Evolutionary conservation across 2,888 invertebrate species (phyloP).

Genomic region (Colostygia pectinataria): DNA sequence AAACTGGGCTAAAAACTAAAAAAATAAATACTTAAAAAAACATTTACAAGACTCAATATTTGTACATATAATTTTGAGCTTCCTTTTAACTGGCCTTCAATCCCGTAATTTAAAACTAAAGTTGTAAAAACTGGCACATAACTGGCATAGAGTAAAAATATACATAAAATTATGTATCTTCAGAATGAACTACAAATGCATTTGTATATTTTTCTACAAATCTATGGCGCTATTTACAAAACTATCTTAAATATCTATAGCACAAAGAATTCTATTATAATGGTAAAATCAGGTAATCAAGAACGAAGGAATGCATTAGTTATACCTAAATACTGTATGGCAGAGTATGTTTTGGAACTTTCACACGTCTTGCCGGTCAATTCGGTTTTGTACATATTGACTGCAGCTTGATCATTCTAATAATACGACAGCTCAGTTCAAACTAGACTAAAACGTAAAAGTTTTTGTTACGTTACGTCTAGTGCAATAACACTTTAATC

Average conservation of each 20-base stretch:
- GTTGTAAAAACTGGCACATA: slow-evolving; percentile 59
- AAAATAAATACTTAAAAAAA: slow-evolving; percentile 73
- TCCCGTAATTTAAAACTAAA: slow-evolving; percentile 58
- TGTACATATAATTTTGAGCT: slow-evolving; percentile 80
- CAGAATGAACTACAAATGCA: slow-evolving; percentile 18
- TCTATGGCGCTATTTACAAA: slow-evolving; percentile 26
- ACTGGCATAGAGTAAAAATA: slow-evolving; percentile 48
- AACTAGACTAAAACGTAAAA: no score
- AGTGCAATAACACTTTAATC: no score
- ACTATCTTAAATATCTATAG: slow-evolving; percentile 25
- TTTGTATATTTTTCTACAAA: slow-evolving; percentile 23
- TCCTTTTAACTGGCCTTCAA: slow-evolving; percentile 73
- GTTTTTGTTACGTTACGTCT: no score
- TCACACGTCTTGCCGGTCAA: not conserved
- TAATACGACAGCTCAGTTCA: no score
- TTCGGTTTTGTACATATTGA: no score
- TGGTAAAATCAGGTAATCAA: slow-evolving; percentile 75
- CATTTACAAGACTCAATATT: slow-evolving; percentile 46
- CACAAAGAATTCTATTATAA: slow-evolving; percentile 40
- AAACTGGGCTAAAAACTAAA: slow-evolving; percentile 73
- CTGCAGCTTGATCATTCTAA: no score
- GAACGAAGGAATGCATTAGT: slow-evolving; percentile 69
- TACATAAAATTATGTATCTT: slow-evolving; percentile 10
- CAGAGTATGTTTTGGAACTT: slow-evolving; percentile 59
- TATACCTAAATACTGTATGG: slow-evolving; percentile 78